Evolutionary conservation across 2,888 invertebrate genomes (phyloP), one percentile per base, ranked within the genome.

Genomic region (Liposcelis brunnea): DNA sequence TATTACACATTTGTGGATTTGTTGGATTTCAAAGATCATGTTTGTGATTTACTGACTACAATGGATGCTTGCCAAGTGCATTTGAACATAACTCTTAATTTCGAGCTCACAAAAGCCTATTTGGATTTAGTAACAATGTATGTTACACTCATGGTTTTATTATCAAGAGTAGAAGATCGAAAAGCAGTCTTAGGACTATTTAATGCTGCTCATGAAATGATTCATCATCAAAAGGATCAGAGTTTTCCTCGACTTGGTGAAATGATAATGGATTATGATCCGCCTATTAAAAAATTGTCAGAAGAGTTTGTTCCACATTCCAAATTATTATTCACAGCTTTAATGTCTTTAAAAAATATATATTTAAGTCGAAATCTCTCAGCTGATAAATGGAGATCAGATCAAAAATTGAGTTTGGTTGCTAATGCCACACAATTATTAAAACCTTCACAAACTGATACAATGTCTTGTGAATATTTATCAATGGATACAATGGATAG

Each of bases 1-100:
- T 99, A 99, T 60, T 94, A 93, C 61, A 98, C 98, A 1, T 98
- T 99, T 68, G 97, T 97, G 10, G 98, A 99, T 69, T 72, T 99
- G 36, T 68, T 99, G 46, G 97, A 98, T 61, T 90, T 98, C 58
- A 97, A 94, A 66, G 94, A 94, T 59, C 84, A 86, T 69, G 86
- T 90, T 1, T 82, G 83, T 59, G 90, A 90, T 60, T 67, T 90
- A 47, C 67, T 90, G 1, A 97, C 95, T 10, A 87, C 87, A 15
- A 91, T 98, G 80, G 93, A 97, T 67, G 89, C 93, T 2, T 93
- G 90, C 59, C 93, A 94, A 59, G 77, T 97, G 32, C 82, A 87
- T 55, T 67, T 99, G 54, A 95, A 99, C 61, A 82, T 99, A 55
- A 87, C 89, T 0, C 68, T 93, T 31, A 98, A 95, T 64, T 97